Evolutionary conservation across 35 echinoderm and acorn worm species (phyloP).

Genomic region (Amphiura filiformis): DNA sequence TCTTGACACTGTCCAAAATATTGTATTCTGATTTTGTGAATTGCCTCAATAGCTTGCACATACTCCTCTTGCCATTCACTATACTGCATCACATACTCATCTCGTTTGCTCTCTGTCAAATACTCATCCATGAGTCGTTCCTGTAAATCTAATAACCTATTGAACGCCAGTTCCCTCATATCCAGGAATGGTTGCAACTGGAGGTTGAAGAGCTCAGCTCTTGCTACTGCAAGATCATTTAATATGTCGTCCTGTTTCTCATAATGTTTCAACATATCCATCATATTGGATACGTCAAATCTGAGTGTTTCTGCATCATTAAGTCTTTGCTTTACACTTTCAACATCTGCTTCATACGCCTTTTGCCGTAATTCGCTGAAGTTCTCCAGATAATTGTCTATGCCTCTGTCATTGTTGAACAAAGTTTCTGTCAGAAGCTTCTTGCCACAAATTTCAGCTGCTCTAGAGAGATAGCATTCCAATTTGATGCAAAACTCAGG

Average conservation of each 20-base stretch:
- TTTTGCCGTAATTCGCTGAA: slow-evolving; percentile 75
- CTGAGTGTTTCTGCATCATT: slow-evolving; percentile 20
- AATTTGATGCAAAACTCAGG: slow-evolving; percentile 47
- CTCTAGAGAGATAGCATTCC: slow-evolving; percentile 39
- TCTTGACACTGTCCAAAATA: slow-evolving; percentile 73
- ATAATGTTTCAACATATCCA: slow-evolving; percentile 54
- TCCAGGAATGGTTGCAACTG: slow-evolving; percentile 86
- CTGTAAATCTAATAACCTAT: slow-evolving; percentile 65
- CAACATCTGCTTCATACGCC: slow-evolving; percentile 55
- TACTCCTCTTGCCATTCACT: slow-evolving; percentile 81
- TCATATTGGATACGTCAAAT: slow-evolving; percentile 50
- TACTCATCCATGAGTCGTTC: slow-evolving; percentile 75
- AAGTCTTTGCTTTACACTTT: slow-evolving; percentile 24
- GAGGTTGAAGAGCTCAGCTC: slow-evolving; percentile 79
- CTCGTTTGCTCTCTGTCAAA: slow-evolving; percentile 45
- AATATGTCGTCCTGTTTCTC: slow-evolving; percentile 48
- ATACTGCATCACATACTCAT: slow-evolving; percentile 64
- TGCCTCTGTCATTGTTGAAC: slow-evolving; percentile 45
- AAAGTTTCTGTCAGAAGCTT: slow-evolving; percentile 73
- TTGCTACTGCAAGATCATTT: slow-evolving; percentile 32
- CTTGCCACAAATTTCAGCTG: slow-evolving; percentile 70
- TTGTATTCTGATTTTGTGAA: slow-evolving; percentile 54
- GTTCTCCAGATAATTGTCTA: slow-evolving; percentile 77
- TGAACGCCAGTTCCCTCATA: slow-evolving; percentile 77
- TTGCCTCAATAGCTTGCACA: slow-evolving; percentile 69